Evolutionary conservation across 2,888 invertebrate species (phyloP).

Genomic region (Leptinotarsa tumamoca): DNA sequence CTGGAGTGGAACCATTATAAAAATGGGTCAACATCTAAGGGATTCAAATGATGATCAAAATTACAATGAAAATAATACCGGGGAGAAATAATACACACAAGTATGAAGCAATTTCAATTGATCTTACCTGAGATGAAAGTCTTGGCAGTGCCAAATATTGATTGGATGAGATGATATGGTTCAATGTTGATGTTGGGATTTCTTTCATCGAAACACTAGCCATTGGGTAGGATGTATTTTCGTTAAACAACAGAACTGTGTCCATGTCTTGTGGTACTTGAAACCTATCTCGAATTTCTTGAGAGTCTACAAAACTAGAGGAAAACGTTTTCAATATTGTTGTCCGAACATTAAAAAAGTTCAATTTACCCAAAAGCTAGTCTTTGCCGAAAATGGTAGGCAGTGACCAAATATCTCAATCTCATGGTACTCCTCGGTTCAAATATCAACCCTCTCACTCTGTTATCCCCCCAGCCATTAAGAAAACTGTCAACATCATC

Average conservation of each 20-base stretch:
- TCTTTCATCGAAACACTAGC: conserved; percentile 91
- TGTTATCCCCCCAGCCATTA: conserved; percentile 91
- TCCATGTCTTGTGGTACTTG: conserved; percentile 81
- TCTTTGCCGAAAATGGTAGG: conserved; percentile 86
- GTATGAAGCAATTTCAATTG: background rate
- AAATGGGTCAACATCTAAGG: too few species aligned
- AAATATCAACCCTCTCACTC: conserved; percentile 89
- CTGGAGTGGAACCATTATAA: too few species aligned
- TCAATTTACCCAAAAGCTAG: conserved; percentile 86
- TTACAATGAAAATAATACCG: too few species aligned
- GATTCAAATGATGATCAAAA: too few species aligned
- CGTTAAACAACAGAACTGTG: conserved; percentile 90
- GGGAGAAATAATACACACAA: conserved; percentile 27
- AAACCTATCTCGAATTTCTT: conserved; percentile 75
- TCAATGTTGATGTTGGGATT: conserved; percentile 88
- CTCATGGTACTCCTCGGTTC: conserved; percentile 82
- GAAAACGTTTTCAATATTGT: background rate
- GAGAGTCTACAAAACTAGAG: conserved; percentile 78
- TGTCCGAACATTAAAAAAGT: background rate
- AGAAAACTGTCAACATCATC: conserved; percentile 85
- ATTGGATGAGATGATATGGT: conserved; percentile 89
- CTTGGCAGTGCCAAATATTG: conserved; percentile 89
- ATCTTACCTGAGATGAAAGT: conserved; percentile 86
- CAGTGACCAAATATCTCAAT: conserved; percentile 87
- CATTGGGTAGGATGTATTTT: conserved; percentile 82